Percentiles rank a stretch among this genome's conserved stretches.
Evolutionary conservation across 92 coral and sea anemone species (phyloP).

Genomic region (Hydrozoanthus gracilis): DNA sequence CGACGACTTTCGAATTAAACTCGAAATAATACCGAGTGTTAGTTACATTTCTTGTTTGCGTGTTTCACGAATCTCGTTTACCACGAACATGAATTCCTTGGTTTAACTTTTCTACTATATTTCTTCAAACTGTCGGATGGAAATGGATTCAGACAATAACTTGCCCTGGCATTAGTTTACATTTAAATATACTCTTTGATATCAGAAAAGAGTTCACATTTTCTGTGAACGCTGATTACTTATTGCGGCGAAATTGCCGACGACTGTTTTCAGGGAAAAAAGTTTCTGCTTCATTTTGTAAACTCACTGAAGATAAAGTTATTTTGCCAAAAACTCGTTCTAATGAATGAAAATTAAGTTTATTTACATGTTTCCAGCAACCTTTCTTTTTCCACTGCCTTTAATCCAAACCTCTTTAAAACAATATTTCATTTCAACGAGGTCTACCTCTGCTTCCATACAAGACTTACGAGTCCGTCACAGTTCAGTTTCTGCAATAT

Average conservation of each 20-base stretch:
- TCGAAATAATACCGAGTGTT: no score
- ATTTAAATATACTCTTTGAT: neutral
- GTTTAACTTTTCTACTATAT: no score
- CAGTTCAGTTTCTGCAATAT: neutral
- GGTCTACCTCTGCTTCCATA: neutral
- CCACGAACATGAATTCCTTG: no score
- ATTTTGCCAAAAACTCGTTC: slow-evolving; percentile 28
- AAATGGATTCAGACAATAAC: no score
- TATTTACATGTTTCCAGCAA: neutral
- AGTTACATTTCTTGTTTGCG: no score
- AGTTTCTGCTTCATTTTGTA: neutral
- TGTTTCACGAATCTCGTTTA: no score
- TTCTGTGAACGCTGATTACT: neutral
- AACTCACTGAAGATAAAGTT: neutral
- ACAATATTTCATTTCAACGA: neutral
- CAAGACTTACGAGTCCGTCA: neutral
- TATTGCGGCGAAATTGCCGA: neutral
- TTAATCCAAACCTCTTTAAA: neutral
- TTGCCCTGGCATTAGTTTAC: no score
- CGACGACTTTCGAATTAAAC: no score
- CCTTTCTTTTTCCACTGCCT: neutral
- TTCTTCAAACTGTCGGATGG: no score
- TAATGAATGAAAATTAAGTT: slow-evolving; percentile 27
- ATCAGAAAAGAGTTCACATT: neutral
- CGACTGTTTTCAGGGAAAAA: neutral